A percentile compares a stretch with the other conserved stretches of the same genome.
Evolutionary conservation across 2,113 vertebrate species (phyloP).

Genomic region (Cynoglossus semilaevis): DNA sequence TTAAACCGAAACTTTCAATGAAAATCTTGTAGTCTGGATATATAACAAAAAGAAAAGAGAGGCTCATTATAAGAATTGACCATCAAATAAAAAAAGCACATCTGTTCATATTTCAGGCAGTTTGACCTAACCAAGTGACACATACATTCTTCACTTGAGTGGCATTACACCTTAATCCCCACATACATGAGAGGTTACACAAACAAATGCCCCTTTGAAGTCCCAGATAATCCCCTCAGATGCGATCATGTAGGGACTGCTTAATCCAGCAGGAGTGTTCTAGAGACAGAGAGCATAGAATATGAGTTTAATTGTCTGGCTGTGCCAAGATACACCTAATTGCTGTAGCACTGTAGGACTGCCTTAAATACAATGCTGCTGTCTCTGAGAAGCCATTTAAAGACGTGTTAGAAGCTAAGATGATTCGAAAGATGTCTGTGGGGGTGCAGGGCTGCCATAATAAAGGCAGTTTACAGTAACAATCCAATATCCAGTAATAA

Average conservation of each 20-base stretch:
- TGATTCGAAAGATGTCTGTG: constrained; percentile 62
- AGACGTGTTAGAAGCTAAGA: constrained; percentile 67
- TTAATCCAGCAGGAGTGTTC: constrained; percentile 62
- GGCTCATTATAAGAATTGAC: background rate
- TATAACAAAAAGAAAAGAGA: too few relatives aligned
- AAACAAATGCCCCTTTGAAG: constrained; percentile 68
- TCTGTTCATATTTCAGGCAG: constrained; percentile 1
- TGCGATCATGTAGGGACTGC: constrained; percentile 43
- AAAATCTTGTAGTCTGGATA: too few relatives aligned
- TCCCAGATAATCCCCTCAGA: constrained; percentile 61
- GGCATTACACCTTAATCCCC: constrained; percentile 44
- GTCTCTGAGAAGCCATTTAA: constrained; percentile 64
- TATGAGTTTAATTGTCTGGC: constrained; percentile 75
- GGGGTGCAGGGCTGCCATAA: constrained; percentile 50
- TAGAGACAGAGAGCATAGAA: constrained; percentile 57
- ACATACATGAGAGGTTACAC: constrained; percentile 51
- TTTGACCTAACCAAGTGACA: constrained; percentile 41
- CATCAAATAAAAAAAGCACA: background rate
- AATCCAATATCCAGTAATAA: too few relatives aligned
- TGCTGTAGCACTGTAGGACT: constrained; percentile 67
- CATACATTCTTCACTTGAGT: constrained; percentile 43
- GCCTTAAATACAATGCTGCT: constrained; percentile 48
- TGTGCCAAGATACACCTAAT: constrained; percentile 75
- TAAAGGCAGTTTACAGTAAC: too few relatives aligned
- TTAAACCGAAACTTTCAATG: too few relatives aligned